phyloP scores from a whole-genome alignment of 1,140 invertebrate species.

The Drosophila mojavensis region DNA sequence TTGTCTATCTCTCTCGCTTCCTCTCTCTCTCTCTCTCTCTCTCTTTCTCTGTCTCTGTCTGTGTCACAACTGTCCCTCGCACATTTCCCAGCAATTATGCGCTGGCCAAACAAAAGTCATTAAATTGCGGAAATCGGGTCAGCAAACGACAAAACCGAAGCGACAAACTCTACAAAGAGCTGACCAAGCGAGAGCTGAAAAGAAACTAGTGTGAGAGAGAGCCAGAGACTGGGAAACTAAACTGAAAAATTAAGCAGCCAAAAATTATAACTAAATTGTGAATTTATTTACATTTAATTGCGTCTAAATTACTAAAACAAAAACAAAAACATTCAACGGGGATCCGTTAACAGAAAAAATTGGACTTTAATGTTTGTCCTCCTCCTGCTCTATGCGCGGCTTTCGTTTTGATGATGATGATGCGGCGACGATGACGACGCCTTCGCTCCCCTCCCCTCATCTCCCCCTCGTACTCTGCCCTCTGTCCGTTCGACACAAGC shows the following conservation, averaged over 20 bases:
- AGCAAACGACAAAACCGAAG: conserved; percentile 56
- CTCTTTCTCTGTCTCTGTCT: neutral
- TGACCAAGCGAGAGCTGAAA: conserved; percentile 1
- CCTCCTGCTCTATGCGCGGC: conserved; percentile 19
- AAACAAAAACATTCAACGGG: conserved; percentile 28
- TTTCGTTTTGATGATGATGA: conserved; percentile 63
- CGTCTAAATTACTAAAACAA: conserved; percentile 74
- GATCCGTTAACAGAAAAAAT: conserved; percentile 54
- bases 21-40: neutral
- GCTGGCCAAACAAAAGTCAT: conserved; percentile 79
- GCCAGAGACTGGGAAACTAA: conserved; percentile 29
- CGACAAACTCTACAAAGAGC: conserved; percentile 34
- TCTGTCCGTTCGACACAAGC: conserved; percentile 5
- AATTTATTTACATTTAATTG: conserved; percentile 82
- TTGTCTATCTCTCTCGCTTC: neutral
- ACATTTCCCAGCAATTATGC: conserved; percentile 76
- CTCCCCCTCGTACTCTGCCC: too few relatives aligned
- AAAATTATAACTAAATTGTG: conserved; percentile 76
- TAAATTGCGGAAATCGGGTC: conserved; percentile 81
- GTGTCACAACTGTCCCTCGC: conserved; percentile 16
- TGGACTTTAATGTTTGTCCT: conserved; percentile 68
- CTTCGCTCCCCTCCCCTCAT: neutral
- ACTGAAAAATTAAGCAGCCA: conserved; percentile 44
- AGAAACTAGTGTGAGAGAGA: conserved; percentile 20
- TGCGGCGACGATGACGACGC: conserved; percentile 6